A percentile compares a stretch with the other conserved stretches of the same genome.
phyloP scores from a whole-genome alignment of 2,797 vertebrate genomes.

The Streptopelia turtur region DNA sequence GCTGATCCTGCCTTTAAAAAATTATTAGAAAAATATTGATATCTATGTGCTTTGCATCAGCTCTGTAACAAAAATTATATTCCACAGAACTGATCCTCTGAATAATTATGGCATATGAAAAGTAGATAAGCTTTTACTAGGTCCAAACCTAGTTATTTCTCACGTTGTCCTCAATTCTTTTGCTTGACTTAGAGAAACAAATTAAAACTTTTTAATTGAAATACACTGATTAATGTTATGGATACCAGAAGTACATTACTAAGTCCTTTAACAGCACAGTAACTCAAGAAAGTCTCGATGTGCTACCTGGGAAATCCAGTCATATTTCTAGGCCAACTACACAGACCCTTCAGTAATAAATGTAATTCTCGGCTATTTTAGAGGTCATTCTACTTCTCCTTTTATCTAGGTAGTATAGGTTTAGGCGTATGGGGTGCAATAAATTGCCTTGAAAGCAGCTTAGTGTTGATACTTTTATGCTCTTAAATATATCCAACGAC shows the following conservation, averaged over 20 bases:
- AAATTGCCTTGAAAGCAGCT: not conserved
- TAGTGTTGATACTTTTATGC: not conserved
- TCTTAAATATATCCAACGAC: not conserved
- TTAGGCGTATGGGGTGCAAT: not conserved
- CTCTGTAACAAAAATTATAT: not conserved
- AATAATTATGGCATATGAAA: not conserved
- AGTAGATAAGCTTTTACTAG: not conserved
- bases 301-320: not conserved
- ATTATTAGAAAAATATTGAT: not conserved
- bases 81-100: not conserved
- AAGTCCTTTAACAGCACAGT: not conserved
- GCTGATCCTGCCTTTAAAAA: not conserved
- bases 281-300: not conserved
- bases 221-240: not conserved
- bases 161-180: not conserved
- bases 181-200: not conserved
- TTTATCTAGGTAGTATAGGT: not conserved
- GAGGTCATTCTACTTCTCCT: not conserved
- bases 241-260: not conserved
- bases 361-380: not conserved
- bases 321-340: not conserved
- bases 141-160: not conserved
- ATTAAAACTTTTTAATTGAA: not conserved
- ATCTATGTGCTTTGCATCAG: not conserved
- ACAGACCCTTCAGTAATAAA: conserved; percentile 3